Percentiles rank a stretch among this genome's conserved stretches.
Evolutionary conservation across 1,140 invertebrate genomes (phyloP).

Genomic region (Orchesella cincta): DNA sequence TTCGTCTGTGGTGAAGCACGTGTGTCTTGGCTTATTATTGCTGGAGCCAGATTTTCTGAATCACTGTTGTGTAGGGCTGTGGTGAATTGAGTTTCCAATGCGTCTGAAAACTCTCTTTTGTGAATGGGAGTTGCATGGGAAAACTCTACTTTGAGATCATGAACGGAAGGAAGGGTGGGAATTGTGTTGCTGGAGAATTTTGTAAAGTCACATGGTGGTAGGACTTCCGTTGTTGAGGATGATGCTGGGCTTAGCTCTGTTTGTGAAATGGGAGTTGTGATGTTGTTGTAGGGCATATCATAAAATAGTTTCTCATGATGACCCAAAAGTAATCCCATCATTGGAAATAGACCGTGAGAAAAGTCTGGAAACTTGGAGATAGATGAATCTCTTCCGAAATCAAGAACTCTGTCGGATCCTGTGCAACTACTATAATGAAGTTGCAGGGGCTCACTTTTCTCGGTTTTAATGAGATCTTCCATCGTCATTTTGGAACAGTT

Average conservation of each 20-base stretch:
- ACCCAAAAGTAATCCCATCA: conserved; percentile 9
- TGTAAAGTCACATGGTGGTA: neutral
- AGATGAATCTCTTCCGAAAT: neutral
- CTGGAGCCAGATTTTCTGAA: neutral
- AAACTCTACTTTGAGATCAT: neutral
- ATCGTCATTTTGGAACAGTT: conserved; percentile 1
- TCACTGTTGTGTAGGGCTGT: too few species aligned
- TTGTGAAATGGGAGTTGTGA: neutral
- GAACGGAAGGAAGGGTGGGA: too few species aligned
- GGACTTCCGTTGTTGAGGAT: too few species aligned
- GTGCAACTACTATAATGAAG: neutral
- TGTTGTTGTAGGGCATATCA: neutral
- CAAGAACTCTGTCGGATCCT: neutral
- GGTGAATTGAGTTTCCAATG: too few species aligned
- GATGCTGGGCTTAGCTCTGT: neutral
- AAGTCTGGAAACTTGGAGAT: neutral
- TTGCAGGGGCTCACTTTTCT: neutral
- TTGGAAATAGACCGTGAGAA: conserved; percentile 8
- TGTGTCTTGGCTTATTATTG: neutral
- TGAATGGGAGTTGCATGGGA: neutral
- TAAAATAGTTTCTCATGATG: neutral
- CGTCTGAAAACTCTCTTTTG: neutral
- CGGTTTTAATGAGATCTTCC: neutral
- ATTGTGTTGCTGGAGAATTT: conserved; percentile 12
- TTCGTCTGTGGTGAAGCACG: neutral